phyloP scores from a whole-genome alignment of 2,797 vertebrate species.

The Heterohyrax brucei region DNA sequence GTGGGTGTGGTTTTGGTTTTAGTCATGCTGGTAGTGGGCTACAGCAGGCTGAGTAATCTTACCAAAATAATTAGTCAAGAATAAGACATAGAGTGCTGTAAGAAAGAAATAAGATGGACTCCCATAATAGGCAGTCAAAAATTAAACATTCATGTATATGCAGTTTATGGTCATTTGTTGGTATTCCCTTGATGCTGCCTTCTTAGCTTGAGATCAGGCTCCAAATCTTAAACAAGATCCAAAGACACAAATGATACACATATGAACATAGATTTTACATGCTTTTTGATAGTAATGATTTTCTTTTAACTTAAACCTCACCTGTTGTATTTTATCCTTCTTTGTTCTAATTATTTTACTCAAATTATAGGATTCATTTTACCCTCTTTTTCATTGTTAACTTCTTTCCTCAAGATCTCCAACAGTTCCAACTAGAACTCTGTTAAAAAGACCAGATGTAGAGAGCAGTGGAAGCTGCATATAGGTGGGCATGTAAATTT shows the following conservation, averaged over 20 bases:
- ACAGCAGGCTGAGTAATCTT: neutral
- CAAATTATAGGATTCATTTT: neutral
- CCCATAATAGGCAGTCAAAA: neutral
- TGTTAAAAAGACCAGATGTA: no score
- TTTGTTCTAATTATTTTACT: constrained; percentile 3
- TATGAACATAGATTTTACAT: neutral
- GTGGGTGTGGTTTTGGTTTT: neutral
- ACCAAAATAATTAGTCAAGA: neutral
- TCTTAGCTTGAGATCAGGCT: neutral
- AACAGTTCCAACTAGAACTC: neutral
- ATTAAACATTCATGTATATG: neutral
- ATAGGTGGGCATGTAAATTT: no score
- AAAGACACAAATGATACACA: neutral
- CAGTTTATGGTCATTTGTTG: constrained; percentile 23
- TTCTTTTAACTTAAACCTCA: constrained; percentile 47
- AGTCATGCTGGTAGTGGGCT: neutral
- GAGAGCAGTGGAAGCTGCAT: no score
- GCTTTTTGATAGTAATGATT: neutral
- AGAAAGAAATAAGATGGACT: neutral
- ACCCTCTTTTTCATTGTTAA: neutral
- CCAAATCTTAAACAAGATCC: constrained; percentile 20
- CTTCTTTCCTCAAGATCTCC: neutral
- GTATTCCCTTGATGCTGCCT: neutral
- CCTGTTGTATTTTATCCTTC: neutral
- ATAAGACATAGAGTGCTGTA: neutral